Percentiles rank a stretch among this genome's conserved stretches.
phyloP scores from a whole-genome alignment of 1,140 invertebrate species.

The Cherax quadricarinatus region DNA sequence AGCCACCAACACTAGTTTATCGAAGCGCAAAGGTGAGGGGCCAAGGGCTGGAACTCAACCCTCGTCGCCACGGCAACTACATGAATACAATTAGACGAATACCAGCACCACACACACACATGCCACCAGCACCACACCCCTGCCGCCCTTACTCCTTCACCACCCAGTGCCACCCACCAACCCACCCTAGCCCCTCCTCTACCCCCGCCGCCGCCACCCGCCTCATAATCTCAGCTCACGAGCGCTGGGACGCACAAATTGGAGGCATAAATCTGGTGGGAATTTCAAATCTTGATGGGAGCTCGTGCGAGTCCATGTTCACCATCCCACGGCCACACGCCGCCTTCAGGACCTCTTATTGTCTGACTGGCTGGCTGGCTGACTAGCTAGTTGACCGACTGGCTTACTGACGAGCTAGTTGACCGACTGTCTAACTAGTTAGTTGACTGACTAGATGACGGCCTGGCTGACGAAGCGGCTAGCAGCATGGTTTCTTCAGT shows the following conservation, averaged over 20 bases:
- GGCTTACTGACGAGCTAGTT: background rate
- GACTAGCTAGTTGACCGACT: background rate
- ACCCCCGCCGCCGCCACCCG: constrained; percentile 9
- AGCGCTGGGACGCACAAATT: constrained; percentile 65
- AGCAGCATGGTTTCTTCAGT: too few relatives aligned
- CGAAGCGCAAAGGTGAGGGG: too few relatives aligned
- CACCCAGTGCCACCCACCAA: background rate
- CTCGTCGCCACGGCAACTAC: too few relatives aligned
- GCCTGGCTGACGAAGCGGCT: background rate
- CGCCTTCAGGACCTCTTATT: background rate
- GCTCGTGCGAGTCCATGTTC: constrained; percentile 55
- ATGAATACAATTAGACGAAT: too few relatives aligned
- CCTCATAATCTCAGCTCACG: constrained; percentile 68
- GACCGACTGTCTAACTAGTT: background rate
- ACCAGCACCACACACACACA: background rate
- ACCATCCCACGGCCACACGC: background rate
- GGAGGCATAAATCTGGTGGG: constrained; percentile 73
- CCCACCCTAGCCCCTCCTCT: background rate
- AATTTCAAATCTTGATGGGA: constrained; percentile 72
- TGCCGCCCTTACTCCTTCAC: background rate
- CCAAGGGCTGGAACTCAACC: too few relatives aligned
- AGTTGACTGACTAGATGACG: background rate
- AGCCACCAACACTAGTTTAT: too few relatives aligned
- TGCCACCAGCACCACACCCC: background rate
- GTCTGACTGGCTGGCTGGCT: background rate